These are phyloP conservation scores for Platyscapa corneri DNA, from an alignment of 1,140 invertebrate species.

Conservation along the genomic window DNA sequence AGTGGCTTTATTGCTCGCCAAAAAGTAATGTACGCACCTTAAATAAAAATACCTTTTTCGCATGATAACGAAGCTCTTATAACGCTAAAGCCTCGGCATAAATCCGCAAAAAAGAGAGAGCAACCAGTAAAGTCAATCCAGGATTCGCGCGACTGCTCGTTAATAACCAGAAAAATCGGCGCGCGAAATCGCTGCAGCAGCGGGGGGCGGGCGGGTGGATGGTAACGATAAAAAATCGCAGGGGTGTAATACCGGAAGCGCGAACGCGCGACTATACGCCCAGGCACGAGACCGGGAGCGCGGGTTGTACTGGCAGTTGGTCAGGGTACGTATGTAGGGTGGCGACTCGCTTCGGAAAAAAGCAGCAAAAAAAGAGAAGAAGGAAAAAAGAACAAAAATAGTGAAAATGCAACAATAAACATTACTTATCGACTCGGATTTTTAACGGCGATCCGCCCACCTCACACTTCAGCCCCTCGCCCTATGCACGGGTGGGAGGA, in stretches of 20 bases:
- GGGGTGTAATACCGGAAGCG: slow-evolving; percentile 45
- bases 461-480: background rate
- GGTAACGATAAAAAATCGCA: slow-evolving; percentile 53
- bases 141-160: slow-evolving; percentile 57
- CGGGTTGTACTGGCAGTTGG: background rate
- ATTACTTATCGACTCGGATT: slow-evolving; percentile 72
- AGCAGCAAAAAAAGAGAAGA: slow-evolving; percentile 50
- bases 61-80: slow-evolving; percentile 49
- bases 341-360: slow-evolving; percentile 39
- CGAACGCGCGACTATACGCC: slow-evolving; percentile 30
- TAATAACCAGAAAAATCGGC: slow-evolving; percentile 65
- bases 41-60: slow-evolving; percentile 43
- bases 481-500: background rate
- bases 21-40: slow-evolving; percentile 35
- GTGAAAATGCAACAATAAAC: slow-evolving; percentile 73
- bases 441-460: slow-evolving; percentile 59
- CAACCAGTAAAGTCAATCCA: slow-evolving; percentile 56
- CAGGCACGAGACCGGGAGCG: background rate
- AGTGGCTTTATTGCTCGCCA: slow-evolving; percentile 32
- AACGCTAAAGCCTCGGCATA: slow-evolving; percentile 41
- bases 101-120: slow-evolving; percentile 57
- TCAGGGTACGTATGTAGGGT: slow-evolving; percentile 52
- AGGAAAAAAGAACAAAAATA: slow-evolving; percentile 23
- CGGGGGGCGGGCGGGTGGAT: slow-evolving; percentile 10
- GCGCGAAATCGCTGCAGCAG: slow-evolving; percentile 30